A percentile compares a stretch with the other conserved stretches of the same genome.
These are phyloP conservation scores for Hypothenemus hampei DNA, from an alignment of 1,140 invertebrate genomes.

Conservation along the genomic window DNA sequence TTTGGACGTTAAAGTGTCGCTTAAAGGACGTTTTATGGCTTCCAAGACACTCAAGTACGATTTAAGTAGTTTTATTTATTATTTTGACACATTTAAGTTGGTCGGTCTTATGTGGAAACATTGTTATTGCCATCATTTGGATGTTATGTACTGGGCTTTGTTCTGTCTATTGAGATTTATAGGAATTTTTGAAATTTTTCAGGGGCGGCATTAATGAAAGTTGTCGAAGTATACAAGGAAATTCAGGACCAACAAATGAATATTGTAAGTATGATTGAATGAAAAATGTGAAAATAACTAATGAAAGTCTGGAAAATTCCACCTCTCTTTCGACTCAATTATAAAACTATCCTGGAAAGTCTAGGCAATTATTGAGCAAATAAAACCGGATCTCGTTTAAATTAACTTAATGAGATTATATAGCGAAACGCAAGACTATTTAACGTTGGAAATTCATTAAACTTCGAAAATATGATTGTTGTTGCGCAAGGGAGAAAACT, in stretches of 20 bases:
- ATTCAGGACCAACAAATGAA: conserved; percentile 90
- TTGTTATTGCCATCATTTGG: background rate
- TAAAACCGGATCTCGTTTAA: background rate
- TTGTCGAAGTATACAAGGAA: conserved; percentile 86
- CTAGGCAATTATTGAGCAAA: background rate
- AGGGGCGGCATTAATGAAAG: conserved; percentile 85
- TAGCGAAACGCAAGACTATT: background rate
- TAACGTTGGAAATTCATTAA: background rate
- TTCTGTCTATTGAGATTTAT: too few relatives aligned
- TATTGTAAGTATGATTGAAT: conserved; percentile 61
- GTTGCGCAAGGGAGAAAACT: too few relatives aligned
- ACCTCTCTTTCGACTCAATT: too few relatives aligned
- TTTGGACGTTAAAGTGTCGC: background rate
- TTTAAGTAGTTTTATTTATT: conserved; percentile 3
- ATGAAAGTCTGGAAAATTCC: too few relatives aligned
- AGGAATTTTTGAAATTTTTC: too few relatives aligned
- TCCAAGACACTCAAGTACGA: background rate
- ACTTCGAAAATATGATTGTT: too few relatives aligned
- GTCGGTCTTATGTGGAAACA: too few relatives aligned
- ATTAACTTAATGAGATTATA: background rate
- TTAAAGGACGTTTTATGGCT: too few relatives aligned
- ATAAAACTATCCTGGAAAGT: background rate
- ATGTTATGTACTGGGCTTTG: background rate
- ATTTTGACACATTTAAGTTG: conserved; percentile 1
- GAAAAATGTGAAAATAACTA: background rate